A percentile compares a stretch with the other conserved stretches of the same genome.
Evolutionary conservation across 2,113 vertebrate genomes (phyloP).

Genomic region (Amphilophus citrinellus): DNA sequence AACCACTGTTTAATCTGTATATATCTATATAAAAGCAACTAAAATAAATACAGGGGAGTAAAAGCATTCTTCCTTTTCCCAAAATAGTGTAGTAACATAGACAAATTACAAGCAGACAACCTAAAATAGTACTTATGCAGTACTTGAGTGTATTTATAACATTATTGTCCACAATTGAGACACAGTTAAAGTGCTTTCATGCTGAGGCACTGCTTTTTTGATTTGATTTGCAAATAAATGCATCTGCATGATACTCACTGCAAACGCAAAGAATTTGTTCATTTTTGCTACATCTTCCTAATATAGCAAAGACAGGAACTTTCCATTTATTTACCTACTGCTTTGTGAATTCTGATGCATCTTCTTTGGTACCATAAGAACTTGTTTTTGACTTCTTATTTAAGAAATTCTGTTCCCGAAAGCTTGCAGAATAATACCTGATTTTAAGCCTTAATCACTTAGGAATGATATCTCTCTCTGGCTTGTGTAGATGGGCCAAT

Average conservation of each 20-base stretch:
- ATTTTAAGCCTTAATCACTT: background rate
- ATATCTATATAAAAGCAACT: too few relatives aligned
- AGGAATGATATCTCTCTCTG: background rate
- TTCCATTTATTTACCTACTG: background rate
- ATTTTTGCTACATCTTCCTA: background rate
- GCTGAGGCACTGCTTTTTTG: background rate
- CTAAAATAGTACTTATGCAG: background rate
- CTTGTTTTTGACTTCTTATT: background rate
- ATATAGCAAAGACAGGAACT: background rate
- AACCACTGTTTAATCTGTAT: too few relatives aligned
- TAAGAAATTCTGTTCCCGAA: background rate
- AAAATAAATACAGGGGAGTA: too few relatives aligned
- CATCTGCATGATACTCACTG: background rate
- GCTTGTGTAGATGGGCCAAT: slow-evolving; percentile 20
- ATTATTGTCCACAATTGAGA: background rate
- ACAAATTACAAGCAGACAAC: too few relatives aligned
- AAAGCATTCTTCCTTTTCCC: too few relatives aligned
- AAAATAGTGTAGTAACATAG: too few relatives aligned
- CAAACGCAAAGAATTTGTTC: background rate
- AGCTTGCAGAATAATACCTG: background rate
- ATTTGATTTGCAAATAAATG: background rate
- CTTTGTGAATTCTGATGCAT: background rate
- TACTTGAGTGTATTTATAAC: background rate
- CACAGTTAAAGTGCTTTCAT: background rate
- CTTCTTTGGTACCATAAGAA: background rate